Conservation (phyloP, 1,140 invertebrate species). For the Drosophila tsacasi region DNA sequence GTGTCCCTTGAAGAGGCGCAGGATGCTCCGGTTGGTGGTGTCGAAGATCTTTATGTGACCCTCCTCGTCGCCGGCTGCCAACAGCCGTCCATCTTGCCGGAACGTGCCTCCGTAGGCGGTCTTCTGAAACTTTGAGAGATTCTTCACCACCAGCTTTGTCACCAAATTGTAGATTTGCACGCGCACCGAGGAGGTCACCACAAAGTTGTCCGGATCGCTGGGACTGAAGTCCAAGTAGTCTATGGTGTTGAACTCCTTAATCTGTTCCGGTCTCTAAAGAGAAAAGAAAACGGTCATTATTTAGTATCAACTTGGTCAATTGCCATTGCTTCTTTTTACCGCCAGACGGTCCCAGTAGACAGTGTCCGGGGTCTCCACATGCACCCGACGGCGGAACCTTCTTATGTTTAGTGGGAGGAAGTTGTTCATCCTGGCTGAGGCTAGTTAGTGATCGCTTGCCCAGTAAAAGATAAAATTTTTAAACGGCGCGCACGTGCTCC, state of each 20-base stretch:
- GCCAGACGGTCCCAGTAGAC: conserved; percentile 94
- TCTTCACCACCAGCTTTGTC: conserved; percentile 93
- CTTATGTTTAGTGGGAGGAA: conserved; percentile 92
- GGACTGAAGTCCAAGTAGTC: conserved; percentile 96
- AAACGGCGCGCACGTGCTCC: conserved; percentile 41
- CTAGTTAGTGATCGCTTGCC: neutral
- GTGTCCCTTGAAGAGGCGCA: conserved; percentile 88
- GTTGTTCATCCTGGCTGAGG: conserved; percentile 44
- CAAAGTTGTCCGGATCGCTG: conserved; percentile 94
- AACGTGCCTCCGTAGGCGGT: conserved; percentile 94
- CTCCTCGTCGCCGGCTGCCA: conserved; percentile 96
- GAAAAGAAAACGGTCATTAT: conserved; percentile 15
- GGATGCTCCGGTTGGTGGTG: conserved; percentile 90
- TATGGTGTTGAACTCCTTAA: conserved; percentile 96
- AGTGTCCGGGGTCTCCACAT: conserved; percentile 90
- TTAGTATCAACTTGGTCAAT: neutral
- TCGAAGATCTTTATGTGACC: conserved; percentile 95
- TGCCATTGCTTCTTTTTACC: conserved; percentile 86
- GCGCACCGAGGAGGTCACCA: conserved; percentile 95
- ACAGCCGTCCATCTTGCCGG: conserved; percentile 92
- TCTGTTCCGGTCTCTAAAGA: conserved; percentile 91
- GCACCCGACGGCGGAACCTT: conserved; percentile 89
- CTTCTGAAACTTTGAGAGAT: conserved; percentile 94
- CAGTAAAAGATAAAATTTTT: neutral
- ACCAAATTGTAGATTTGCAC: conserved; percentile 97